Evolutionary conservation across 2,797 vertebrate genomes (phyloP), one percentile per base, ranked within the genome.

Genomic region (Hippoglossus hippoglossus): DNA sequence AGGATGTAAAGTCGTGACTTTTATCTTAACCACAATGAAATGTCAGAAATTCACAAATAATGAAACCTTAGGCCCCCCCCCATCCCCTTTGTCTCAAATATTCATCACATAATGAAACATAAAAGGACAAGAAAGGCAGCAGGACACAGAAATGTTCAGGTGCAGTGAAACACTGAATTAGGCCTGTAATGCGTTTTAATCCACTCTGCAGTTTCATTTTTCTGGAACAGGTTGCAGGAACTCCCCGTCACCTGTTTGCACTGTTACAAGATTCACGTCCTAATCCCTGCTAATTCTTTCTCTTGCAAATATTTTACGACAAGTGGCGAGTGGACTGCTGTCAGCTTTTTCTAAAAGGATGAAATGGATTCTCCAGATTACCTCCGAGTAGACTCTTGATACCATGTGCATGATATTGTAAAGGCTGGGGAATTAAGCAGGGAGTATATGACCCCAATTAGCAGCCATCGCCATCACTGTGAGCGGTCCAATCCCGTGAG

Each of bases 361-460:
- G 84, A 80, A 88, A 89, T 80, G 79, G 81, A 90, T 84, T 87
- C 82, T 82, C 67, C 72, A 75, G 75, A 82, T 80, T 82, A 87
- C 87, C 88, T 85, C 56, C 9, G 63, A 84, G 72, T 66, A 73
- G 75, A 85, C 81, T 79, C 46, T 12, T 25, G 83, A 79, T 87
- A 71, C 60, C 71, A 67, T 80, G 77, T 83, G 78, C 79, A 68
- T 72, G 75, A 80, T 89, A 84, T 75, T 84, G 76, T 87, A 81
- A 85, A 83, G 67, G 75, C 71, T 70, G 61, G 78, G 83, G 88
- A 91, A 90, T 90, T 90, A 88, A 85, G 75, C 77, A 52, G 56
- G 57, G 68, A 72, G 80, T 77, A 67, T 73, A 70, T 83, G 89
- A 94, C 90, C 93, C 85, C 92, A 94, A 93, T 94, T 93, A 94